Conservation (phyloP, 2,113 vertebrate species). For the Sylvilagus bachmani region DNA sequence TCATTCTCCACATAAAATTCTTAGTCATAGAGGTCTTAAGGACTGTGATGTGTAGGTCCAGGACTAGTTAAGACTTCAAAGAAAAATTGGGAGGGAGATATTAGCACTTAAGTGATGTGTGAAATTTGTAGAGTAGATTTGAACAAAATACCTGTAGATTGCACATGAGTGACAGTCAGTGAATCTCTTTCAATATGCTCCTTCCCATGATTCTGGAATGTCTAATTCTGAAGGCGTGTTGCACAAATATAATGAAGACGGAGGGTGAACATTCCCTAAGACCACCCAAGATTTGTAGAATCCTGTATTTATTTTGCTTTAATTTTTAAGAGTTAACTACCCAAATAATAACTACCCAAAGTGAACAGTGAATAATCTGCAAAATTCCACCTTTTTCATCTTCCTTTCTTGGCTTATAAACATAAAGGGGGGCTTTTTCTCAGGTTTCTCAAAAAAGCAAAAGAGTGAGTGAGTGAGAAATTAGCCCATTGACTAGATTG, state of each 20-base stretch:
- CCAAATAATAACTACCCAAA: neutral
- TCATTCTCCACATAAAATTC: neutral
- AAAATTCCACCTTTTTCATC: slow-evolving; percentile 31
- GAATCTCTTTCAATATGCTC: neutral
- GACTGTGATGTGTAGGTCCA: neutral
- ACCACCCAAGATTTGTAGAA: neutral
- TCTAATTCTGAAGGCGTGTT: neutral
- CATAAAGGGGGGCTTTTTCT: neutral
- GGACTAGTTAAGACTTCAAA: neutral
- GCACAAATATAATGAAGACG: neutral
- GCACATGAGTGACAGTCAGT: fast-evolving
- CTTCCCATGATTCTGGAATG: neutral
- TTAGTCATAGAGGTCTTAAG: neutral
- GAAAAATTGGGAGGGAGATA: neutral
- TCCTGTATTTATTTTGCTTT: neutral
- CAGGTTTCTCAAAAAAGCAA: slow-evolving; percentile 18
- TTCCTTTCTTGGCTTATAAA: slow-evolving; percentile 38
- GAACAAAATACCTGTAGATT: neutral
- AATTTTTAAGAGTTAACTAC: neutral
- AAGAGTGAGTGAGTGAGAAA: neutral
- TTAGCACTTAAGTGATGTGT: neutral
- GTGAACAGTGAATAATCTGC: neutral
- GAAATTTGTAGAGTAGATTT: neutral
- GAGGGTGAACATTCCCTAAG: neutral
- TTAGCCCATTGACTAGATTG: neutral